Base-by-base conservation (phyloP, 2,797 vertebrate genomes). In the Rhynchotus rufescens region DNA sequence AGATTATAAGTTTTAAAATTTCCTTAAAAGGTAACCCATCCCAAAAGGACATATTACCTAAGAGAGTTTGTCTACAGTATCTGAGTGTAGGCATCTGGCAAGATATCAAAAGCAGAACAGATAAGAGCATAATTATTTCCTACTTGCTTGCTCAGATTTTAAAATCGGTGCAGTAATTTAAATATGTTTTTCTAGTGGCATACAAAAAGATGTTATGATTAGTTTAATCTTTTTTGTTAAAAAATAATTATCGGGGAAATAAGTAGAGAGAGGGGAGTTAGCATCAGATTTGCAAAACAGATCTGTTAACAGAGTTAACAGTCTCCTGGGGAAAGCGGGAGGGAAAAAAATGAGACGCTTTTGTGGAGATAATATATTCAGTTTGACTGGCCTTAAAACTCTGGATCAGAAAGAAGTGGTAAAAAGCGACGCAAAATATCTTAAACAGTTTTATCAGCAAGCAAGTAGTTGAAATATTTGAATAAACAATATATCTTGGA, bases 101-200 rank as follows among this genome's bases (percentile, higher is more conserved):
- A 67, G 91, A 86, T 89, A 92, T 89, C 80, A 95, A 94, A 92
- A 92, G 84, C 85, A 85, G 86, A 86, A 94, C 86, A 96, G 93
- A 84, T 80, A 91, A 95, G 90, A 96, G 83, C 73, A 74, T 94
- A 94, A 93, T 96, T 86, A 94, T 93, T 96, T 96, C 85, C 81
- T 88, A 85, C 96, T 96, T 97, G 79, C 80, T 96, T 95, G 65
- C 73, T 92, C 96, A 89, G 90, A 77, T 85, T 96, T 96, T 91
- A 84, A 96, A 93, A 95, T 95, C 89, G 92, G 94, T 88, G 67
- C 42, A 88, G 92, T 91, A 93, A 97, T 97, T 96, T 94, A 95
- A 96, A 88, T 84, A 21, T 74, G 51, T 89, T 95, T 91, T 42
- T 80, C 45, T 95, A 54, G 80, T 89, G 64, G 79, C 84, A 84